These are phyloP conservation scores for Clarias fuscus DNA, from an alignment of 2,797 vertebrate genomes.

Conservation along the genomic window DNA sequence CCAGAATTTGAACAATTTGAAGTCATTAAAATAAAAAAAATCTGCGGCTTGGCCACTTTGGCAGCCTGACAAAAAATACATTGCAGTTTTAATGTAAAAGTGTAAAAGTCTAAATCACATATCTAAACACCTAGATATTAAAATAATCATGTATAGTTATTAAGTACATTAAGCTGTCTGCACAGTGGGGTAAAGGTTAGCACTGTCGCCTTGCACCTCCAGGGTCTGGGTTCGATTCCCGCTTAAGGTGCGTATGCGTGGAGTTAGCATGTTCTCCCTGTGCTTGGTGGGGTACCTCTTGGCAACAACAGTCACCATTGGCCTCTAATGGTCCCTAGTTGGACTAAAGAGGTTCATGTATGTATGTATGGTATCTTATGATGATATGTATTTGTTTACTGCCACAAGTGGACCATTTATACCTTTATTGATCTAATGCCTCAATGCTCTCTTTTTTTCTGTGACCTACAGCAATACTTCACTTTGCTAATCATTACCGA, in stretches of 20 bases:
- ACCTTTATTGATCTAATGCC: not conserved
- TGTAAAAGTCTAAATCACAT: too few species aligned
- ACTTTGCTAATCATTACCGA: constrained; percentile 97
- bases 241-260: too few species aligned
- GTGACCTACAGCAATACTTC: constrained; percentile 89
- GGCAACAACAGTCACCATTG: too few species aligned
- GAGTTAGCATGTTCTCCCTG: too few species aligned
- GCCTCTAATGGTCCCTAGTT: too few species aligned
- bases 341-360: too few species aligned
- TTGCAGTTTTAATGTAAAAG: not conserved
- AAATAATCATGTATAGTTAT: not conserved
- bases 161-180: not conserved
- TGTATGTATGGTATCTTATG: too few species aligned
- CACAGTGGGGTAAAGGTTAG: too few species aligned
- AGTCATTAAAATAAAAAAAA: not conserved
- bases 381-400: not conserved
- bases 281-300: too few species aligned
- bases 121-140: not conserved
- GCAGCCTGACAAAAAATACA: not conserved
- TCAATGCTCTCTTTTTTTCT: constrained; percentile 32
- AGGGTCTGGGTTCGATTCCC: too few species aligned
- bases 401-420: not conserved
- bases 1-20: not conserved
- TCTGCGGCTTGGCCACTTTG: not conserved
- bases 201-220: too few species aligned